Evolutionary conservation across 1,140 invertebrate genomes (phyloP).

Genomic region (Steinernema feltiae): DNA sequence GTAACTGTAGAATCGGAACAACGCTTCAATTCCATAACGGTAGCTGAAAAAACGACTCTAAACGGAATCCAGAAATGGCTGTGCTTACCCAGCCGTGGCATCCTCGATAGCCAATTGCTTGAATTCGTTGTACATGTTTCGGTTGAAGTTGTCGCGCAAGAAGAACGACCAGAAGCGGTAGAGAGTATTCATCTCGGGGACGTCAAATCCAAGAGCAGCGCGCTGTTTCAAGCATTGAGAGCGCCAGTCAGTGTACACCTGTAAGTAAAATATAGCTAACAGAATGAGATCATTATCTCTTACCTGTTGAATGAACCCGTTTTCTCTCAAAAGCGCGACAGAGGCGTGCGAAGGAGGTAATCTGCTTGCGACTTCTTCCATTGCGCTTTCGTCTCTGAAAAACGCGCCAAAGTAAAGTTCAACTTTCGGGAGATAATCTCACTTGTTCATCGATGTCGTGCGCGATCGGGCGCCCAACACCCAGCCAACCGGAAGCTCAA

Average conservation of each 20-base stretch:
- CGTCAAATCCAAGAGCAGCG: conserved; percentile 80
- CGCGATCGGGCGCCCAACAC: conserved; percentile 76
- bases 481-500: conserved; percentile 94
- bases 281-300: conserved; percentile 19
- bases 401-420: too few species aligned
- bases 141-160: conserved; percentile 92
- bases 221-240: conserved; percentile 62
- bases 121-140: conserved; percentile 97
- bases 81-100: conserved; percentile 72
- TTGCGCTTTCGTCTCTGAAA: conserved; percentile 34
- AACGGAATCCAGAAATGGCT: not conserved
- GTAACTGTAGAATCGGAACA: conserved; percentile 98
- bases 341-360: conserved; percentile 84
- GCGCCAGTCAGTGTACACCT: conserved; percentile 51
- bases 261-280: too few species aligned
- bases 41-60: conserved; percentile 42
- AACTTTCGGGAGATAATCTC: not conserved
- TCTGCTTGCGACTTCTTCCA: conserved; percentile 60
- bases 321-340: conserved; percentile 87
- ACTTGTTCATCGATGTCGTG: conserved; percentile 66
- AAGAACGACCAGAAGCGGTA: conserved; percentile 99
- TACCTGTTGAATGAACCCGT: conserved; percentile 91
- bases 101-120: conserved; percentile 81
- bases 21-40: conserved; percentile 78
- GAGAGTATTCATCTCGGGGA: conserved; percentile 92